phyloP scores from a whole-genome alignment of 2,113 vertebrate genomes.

The Antechinus stuartii region DNA sequence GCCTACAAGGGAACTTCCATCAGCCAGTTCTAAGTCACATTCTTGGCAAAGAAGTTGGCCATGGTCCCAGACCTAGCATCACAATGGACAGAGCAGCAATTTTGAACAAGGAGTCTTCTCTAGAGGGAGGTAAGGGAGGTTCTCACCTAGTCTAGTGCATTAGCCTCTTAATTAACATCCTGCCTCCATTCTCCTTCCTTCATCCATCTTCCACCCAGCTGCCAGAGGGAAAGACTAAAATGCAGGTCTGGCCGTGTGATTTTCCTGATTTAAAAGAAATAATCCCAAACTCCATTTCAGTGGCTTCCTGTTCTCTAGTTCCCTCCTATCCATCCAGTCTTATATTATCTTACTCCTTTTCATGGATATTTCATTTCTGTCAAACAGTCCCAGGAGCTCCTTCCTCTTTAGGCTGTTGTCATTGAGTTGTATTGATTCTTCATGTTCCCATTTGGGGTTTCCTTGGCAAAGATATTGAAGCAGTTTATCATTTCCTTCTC shows the following conservation, averaged over 20 bases:
- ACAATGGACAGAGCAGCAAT: not conserved
- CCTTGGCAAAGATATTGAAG: no score
- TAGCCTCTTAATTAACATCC: not conserved
- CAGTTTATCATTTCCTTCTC: no score
- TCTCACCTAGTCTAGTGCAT: not conserved
- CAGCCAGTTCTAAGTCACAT: not conserved
- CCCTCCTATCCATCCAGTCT: no score
- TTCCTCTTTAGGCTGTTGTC: not conserved
- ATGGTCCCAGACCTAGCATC: not conserved
- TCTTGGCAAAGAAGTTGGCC: not conserved
- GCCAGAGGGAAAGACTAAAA: not conserved
- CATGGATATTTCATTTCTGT: not conserved
- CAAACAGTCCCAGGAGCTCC: not conserved
- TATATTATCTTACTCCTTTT: not conserved
- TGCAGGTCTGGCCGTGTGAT: not conserved
- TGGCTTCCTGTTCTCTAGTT: not conserved
- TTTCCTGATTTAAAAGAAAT: not conserved
- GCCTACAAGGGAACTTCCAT: not conserved
- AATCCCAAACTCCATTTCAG: not conserved
- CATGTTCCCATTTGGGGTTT: no score
- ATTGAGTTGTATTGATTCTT: no score
- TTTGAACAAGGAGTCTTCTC: not conserved
- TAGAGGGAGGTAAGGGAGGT: not conserved
- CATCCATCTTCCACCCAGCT: not conserved
- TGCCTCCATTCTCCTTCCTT: not conserved